A percentile compares a stretch with the other conserved stretches of the same genome.
Conservation (phyloP, 2,888 invertebrate species). For the Nemotelus nigrinus region DNA sequence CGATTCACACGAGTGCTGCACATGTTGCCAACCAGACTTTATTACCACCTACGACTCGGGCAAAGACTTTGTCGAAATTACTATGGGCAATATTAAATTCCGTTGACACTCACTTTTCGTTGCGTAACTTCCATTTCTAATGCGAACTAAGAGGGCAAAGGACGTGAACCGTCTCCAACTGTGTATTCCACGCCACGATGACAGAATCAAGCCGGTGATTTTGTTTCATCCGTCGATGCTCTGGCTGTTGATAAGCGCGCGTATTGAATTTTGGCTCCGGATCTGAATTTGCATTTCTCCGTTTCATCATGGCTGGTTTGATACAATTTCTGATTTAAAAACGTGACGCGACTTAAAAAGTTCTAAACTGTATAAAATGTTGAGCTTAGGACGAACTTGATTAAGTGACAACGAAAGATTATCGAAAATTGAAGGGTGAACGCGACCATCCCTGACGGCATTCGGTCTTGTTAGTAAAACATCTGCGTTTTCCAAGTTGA, state of each 20-base stretch:
- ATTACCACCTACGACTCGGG: conserved; percentile 18
- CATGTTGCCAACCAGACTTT: not conserved
- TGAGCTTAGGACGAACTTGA: conserved; percentile 35
- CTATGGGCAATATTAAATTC: conserved; percentile 49
- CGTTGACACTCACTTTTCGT: conserved; percentile 49
- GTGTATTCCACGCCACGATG: not conserved
- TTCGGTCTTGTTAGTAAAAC: conserved; percentile 27
- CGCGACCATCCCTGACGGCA: not conserved
- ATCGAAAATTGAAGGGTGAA: conserved; percentile 30
- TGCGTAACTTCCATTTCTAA: conserved; percentile 46
- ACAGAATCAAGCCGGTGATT: not conserved
- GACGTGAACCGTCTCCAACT: not conserved
- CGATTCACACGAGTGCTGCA: conserved; percentile 25
- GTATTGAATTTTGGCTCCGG: conserved; percentile 37
- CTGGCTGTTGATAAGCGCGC: too few species aligned
- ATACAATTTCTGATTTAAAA: conserved; percentile 49
- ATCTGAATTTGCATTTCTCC: conserved; percentile 49
- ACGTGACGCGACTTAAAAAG: conserved; percentile 46
- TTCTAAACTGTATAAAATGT: conserved; percentile 36
- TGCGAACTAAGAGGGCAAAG: not conserved
- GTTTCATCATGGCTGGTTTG: conserved; percentile 44
- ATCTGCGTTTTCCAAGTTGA: conserved; percentile 29
- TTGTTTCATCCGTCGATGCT: not conserved
- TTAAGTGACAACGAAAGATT: conserved; percentile 40
- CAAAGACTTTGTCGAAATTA: conserved; percentile 48